Percentiles rank a stretch among this genome's conserved stretches.
Evolutionary conservation across 2,888 invertebrate species (phyloP).

Genomic region (Dryococelus australis): DNA sequence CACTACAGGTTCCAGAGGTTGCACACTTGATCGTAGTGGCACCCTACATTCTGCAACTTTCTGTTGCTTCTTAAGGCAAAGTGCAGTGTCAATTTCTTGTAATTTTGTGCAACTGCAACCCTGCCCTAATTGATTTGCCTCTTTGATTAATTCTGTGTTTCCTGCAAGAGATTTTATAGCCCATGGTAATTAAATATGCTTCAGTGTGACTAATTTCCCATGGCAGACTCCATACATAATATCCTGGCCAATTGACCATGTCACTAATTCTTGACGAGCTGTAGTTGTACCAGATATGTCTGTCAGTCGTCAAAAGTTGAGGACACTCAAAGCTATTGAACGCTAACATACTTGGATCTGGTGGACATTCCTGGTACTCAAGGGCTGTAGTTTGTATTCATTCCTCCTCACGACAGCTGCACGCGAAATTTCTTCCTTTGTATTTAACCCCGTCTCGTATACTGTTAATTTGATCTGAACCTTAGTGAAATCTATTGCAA

Average conservation of each 20-base stretch:
- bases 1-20: background rate
- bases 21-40: conserved; percentile 13
- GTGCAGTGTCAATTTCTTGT: conserved; percentile 18
- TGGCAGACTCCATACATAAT: background rate
- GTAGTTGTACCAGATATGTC: background rate
- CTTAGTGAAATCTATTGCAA: background rate
- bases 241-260: background rate
- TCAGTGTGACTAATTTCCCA: background rate
- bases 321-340: background rate
- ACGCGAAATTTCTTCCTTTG: background rate
- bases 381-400: background rate
- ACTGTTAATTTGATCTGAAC: background rate
- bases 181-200: background rate
- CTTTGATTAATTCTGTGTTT: background rate
- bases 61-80: background rate
- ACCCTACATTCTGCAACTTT: background rate
- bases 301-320: background rate
- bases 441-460: background rate
- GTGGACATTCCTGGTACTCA: background rate
- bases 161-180: background rate
- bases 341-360: conserved; percentile 12
- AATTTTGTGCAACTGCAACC: background rate
- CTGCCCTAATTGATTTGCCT: background rate
- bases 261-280: background rate
- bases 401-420: background rate